Percentiles rank a stretch among this genome's conserved stretches.
Evolutionary conservation across 2,888 invertebrate species (phyloP).

Genomic region (Arrhopalites spinosus): DNA sequence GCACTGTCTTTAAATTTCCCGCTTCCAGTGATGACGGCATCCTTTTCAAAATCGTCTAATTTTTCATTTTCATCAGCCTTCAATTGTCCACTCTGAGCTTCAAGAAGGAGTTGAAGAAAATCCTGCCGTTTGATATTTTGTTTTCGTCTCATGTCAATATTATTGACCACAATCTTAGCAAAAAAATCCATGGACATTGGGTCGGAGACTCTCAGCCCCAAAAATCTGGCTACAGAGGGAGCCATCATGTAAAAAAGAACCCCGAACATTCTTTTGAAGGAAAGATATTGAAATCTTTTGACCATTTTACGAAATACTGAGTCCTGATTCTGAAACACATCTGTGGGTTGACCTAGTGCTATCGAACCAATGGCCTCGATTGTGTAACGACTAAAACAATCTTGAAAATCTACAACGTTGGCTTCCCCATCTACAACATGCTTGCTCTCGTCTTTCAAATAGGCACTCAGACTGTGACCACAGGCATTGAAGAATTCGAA

Average conservation of each 20-base stretch:
- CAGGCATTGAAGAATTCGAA: slow-evolving; percentile 40
- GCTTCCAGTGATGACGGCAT: slow-evolving; percentile 1
- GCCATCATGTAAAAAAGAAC: neutral
- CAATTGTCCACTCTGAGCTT: slow-evolving; percentile 26
- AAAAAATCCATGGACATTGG: slow-evolving; percentile 20
- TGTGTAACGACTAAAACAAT: slow-evolving; percentile 40
- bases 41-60: slow-evolving; percentile 27
- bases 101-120: slow-evolving; percentile 57
- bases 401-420: neutral
- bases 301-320: neutral
- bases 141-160: slow-evolving; percentile 11
- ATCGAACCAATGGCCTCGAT: slow-evolving; percentile 58
- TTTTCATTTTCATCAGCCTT: slow-evolving; percentile 2
- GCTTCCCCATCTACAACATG: neutral
- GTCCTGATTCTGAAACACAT: slow-evolving; percentile 43
- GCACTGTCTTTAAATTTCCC: neutral
- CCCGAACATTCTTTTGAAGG: neutral
- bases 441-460: neutral
- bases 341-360: slow-evolving; percentile 60
- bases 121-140: too few species aligned
- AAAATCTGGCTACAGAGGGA: slow-evolving; percentile 1
- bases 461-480: slow-evolving; percentile 28
- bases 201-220: neutral
- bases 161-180: neutral
- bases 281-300: neutral